Conservation (phyloP, 2,888 invertebrate genomes). For the Athalia rosae region DNA sequence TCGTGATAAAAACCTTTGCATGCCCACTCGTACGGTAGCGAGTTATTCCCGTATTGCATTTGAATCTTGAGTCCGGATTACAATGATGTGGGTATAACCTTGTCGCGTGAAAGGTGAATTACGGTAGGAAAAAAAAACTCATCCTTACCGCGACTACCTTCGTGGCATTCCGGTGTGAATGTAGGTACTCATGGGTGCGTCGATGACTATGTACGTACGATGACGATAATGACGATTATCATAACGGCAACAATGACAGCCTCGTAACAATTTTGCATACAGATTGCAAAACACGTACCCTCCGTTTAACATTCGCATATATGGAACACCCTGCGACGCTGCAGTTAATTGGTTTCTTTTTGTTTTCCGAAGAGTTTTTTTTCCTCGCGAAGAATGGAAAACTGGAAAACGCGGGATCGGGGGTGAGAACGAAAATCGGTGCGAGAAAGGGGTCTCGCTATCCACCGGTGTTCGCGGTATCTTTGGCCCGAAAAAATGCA, state of each 20-base stretch:
- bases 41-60: slow-evolving; percentile 14
- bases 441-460: too few species aligned
- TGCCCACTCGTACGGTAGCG: background rate
- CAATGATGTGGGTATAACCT: slow-evolving; percentile 22
- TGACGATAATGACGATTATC: background rate
- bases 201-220: background rate
- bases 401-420: too few species aligned
- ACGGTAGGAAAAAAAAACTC: background rate
- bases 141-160: too few species aligned
- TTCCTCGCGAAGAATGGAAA: too few species aligned
- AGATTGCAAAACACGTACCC: slow-evolving; percentile 24
- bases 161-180: background rate
- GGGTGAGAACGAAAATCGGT: too few species aligned
- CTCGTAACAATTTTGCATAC: slow-evolving; percentile 39
- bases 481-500: too few species aligned
- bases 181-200: background rate
- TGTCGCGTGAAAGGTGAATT: slow-evolving; percentile 31
- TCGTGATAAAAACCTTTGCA: background rate
- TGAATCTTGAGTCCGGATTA: slow-evolving; percentile 4
- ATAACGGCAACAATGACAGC: background rate
- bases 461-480: too few species aligned
- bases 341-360: too few species aligned
- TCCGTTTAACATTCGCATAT: too few species aligned
- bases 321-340: too few species aligned
- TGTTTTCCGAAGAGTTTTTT: too few species aligned